Evolutionary conservation across 2,888 invertebrate genomes (phyloP), one percentile per base, ranked within the genome.

Genomic region (Catocala sponsa): DNA sequence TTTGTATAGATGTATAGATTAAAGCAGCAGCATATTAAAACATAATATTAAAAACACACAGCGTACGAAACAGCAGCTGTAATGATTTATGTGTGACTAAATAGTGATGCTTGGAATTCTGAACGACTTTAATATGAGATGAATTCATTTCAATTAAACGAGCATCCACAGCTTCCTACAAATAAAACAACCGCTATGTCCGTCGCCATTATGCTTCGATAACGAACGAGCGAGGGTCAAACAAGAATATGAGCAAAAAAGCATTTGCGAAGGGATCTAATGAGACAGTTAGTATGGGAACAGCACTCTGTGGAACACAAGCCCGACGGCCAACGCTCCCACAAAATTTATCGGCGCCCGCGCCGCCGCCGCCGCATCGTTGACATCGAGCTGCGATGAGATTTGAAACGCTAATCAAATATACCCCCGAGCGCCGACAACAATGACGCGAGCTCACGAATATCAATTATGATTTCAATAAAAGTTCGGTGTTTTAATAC

Each of bases 141-240:
- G 72, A 84, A 85, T 84, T 85, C 72, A 81, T 83, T 85, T 86
- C 81, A 86, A 88, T 88, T 84, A 86, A 80, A 74, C 52, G 71
- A 74, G 68, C 74, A 74, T 81, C 75, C 77, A 78, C 73, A 70
- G 79, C 80, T 85, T 85, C 84, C 84, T 81, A 80, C 79, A 81
- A 88, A 88, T 81, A 85, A 85, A 86, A 84, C 81, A 77, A 82
- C 64, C 70, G 68, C 59, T 74, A 79, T 81, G 82, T 86, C 83
- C 83, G 81, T 83, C 75, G 78, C 81, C 83, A 82, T 82, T 81
- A 83, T 83, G 81, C 80, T 79, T 77, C 81, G 80, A 86, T 86
- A 86, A 82, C 74, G 78, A 84, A 81, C 82, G 78, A 87, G 88
- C 82, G 78, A 87, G 88, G 87, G 88, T 85, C 83, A 85, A 86